Evolutionary conservation across 2,888 invertebrate species (phyloP).

Genomic region (Drosophila antonietae): DNA sequence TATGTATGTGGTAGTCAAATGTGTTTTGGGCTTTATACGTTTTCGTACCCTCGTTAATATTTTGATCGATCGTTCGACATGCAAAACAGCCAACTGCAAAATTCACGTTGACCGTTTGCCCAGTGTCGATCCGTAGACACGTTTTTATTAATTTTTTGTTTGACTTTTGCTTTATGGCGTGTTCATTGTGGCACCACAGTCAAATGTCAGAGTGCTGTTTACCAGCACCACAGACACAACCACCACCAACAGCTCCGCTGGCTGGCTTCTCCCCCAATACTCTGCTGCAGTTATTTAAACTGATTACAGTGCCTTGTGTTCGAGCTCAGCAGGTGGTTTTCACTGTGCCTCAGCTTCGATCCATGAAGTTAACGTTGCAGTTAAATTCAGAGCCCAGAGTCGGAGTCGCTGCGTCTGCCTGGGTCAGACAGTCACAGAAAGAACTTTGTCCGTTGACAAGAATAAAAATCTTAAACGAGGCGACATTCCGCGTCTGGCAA

Average conservation of each 20-base stretch:
- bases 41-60: constrained; percentile 73
- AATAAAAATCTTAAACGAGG: constrained; percentile 29
- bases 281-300: constrained; percentile 61
- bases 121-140: constrained; percentile 26
- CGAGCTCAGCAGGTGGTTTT: constrained; percentile 80
- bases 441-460: constrained; percentile 37
- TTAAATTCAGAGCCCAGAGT: constrained; percentile 12
- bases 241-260: constrained; percentile 4
- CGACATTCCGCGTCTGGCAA: constrained; percentile 53
- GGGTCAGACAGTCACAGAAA: constrained; percentile 25
- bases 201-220: constrained; percentile 53
- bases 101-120: constrained; percentile 39
- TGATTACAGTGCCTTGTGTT: constrained; percentile 77
- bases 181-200: constrained; percentile 75
- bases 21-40: constrained; percentile 35
- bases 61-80: constrained; percentile 80
- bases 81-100: constrained; percentile 61
- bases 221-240: constrained; percentile 13
- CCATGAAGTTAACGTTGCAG: constrained; percentile 6
- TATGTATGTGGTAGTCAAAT: constrained; percentile 25
- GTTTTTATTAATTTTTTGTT: constrained; percentile 79
- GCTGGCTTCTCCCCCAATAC: constrained; percentile 16
- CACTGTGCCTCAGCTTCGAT: constrained; percentile 52
- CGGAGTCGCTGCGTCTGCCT: constrained; percentile 59
- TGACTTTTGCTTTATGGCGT: constrained; percentile 80